Evolutionary conservation across 2,797 vertebrate genomes (phyloP), one percentile per base, ranked within the genome.

Genomic region (Periparus ater): DNA sequence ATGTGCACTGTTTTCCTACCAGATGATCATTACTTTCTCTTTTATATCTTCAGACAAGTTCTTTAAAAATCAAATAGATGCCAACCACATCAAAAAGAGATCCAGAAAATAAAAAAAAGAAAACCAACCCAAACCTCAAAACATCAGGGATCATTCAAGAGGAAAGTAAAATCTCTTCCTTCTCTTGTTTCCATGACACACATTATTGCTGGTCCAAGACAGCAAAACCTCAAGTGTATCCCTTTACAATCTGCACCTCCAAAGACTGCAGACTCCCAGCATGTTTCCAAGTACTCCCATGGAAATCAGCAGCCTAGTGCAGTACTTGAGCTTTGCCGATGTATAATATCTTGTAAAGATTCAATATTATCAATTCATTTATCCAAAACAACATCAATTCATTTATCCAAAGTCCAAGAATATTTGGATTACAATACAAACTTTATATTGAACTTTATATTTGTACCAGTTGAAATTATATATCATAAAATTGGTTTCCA

Each of bases 101-200:
- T 78, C 34, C 87, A 92, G 48, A 32, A 73, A 73, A 75, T 68
- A 51, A 45, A 0, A 40, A 13, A 38, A 38, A 38, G 38, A 38
- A 38, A 45, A 17, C 7, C 44, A 51, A 40, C 67, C 61, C 91
- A 96, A 95, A 81, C 89, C 94, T 92, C 93, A 95, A 94, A 91
- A 34, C 42, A 61, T 53, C 32, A 78, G 72, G 76, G 29, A 91
- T 81, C 62, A 89, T 13, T 44, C 26, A 87, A 57, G n/a, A 70
- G 26, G 38, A 80, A 95, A 91, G 61, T 83, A 89, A 94, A 93
- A 75, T 25, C 22, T 75, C 55, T 85, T 68, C 20, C 34, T 72
- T 58, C 58, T 86, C 32, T n/a, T 58, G 5, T 82, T 94, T 91
- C 83, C 55, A 73, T 6, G 23, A 87, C 55, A 81, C 17, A 50